Evolutionary conservation across 2,797 vertebrate species (phyloP).

Genomic region (Neostethus bicornis): DNA sequence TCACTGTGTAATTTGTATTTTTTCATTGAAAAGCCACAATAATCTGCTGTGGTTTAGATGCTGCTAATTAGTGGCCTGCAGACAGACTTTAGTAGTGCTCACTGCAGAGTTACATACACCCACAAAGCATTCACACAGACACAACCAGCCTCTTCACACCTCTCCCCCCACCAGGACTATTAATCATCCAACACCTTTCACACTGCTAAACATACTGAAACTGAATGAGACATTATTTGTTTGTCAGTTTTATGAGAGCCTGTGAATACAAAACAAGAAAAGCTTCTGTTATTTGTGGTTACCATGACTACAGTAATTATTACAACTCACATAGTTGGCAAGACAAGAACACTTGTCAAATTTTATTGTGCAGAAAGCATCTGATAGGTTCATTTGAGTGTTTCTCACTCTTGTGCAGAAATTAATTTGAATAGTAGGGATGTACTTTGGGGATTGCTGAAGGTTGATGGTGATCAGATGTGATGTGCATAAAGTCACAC

Average conservation of each 20-base stretch:
- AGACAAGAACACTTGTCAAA: background rate
- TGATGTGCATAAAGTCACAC: background rate
- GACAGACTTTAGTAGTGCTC: slow-evolving; percentile 11
- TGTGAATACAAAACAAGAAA: slow-evolving; percentile 12
- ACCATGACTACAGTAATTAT: background rate
- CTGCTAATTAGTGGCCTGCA: slow-evolving; percentile 33
- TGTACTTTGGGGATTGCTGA: background rate
- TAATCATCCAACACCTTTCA: slow-evolving; percentile 24
- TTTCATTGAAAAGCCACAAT: slow-evolving; percentile 40
- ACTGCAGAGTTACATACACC: slow-evolving; percentile 2
- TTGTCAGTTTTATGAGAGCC: slow-evolving; percentile 8
- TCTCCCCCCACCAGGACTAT: background rate
- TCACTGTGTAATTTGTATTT: slow-evolving; percentile 38
- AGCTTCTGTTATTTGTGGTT: slow-evolving; percentile 3
- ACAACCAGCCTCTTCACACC: slow-evolving; percentile 7
- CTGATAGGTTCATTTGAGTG: too few relatives aligned
- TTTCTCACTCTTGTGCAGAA: background rate
- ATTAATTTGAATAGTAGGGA: background rate
- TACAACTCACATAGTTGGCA: background rate
- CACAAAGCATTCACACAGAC: slow-evolving; percentile 4
- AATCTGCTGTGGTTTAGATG: slow-evolving; percentile 35
- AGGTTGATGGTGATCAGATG: too few relatives aligned
- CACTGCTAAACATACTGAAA: slow-evolving; percentile 3
- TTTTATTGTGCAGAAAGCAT: background rate
- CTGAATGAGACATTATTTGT: slow-evolving; percentile 13